These are phyloP conservation scores for Sturnus vulgaris DNA, from an alignment of 2,113 vertebrate genomes.

Conservation along the genomic window DNA sequence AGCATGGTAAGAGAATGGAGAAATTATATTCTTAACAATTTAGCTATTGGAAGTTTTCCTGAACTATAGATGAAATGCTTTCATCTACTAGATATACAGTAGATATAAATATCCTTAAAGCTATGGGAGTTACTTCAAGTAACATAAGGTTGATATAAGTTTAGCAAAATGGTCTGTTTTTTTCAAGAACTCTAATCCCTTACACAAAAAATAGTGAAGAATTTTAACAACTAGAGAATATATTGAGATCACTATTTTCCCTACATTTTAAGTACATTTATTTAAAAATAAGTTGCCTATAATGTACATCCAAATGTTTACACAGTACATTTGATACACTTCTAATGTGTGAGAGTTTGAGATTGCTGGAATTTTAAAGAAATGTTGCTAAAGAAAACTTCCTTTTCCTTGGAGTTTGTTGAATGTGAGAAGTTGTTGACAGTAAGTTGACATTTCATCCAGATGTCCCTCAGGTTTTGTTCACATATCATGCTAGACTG, in stretches of 20 bases:
- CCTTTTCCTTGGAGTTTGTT: background rate
- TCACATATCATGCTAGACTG: background rate
- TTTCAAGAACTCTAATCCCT: background rate
- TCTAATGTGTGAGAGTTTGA: background rate
- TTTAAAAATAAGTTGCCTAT: background rate
- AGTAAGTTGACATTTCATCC: background rate
- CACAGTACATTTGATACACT: background rate
- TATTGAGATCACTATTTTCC: fast-evolving
- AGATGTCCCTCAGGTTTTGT: background rate
- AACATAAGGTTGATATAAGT: background rate
- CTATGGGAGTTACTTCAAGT: background rate
- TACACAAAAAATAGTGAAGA: background rate
- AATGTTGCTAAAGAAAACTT: background rate
- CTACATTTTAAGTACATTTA: background rate
- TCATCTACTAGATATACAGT: background rate
- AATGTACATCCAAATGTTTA: background rate
- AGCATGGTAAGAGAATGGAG: background rate
- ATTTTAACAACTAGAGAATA: background rate
- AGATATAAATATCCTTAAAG: background rate
- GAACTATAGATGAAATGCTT: constrained; percentile 54
- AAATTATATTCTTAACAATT: background rate
- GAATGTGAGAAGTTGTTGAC: background rate
- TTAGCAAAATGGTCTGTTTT: background rate
- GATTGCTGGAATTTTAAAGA: background rate
- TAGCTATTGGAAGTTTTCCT: constrained; percentile 42